A percentile compares a stretch with the other conserved stretches of the same genome.
Evolutionary conservation across 1,140 invertebrate species (phyloP).

Genomic region (Ladona fulva): DNA sequence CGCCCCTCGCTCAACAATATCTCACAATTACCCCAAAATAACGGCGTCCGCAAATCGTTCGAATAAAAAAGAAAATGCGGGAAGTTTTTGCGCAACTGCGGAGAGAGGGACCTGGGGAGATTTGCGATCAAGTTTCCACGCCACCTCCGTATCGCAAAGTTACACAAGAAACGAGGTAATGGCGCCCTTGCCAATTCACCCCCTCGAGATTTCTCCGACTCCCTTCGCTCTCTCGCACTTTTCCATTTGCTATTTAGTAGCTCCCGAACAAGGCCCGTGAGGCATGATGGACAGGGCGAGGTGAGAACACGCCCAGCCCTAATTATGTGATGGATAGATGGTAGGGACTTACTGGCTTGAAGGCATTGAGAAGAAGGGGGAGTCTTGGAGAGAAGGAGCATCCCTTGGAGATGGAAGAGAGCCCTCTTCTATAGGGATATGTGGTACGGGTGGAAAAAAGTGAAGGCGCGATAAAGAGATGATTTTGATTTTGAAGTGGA

Average conservation of each 20-base stretch:
- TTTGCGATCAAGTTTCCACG: not conserved
- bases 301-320: constrained; percentile 1
- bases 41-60: too few relatives aligned
- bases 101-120: not conserved
- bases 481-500: not conserved
- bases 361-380: not conserved
- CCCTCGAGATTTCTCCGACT: not conserved
- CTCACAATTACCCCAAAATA: too few relatives aligned
- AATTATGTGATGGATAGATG: not conserved
- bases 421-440: not conserved
- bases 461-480: not conserved
- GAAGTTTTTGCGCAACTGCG: too few relatives aligned
- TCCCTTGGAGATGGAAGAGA: too few relatives aligned
- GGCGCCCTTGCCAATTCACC: not conserved
- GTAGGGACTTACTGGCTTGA: not conserved
- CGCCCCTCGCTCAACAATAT: too few relatives aligned
- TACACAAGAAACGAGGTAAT: not conserved
- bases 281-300: not conserved
- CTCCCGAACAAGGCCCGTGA: not conserved
- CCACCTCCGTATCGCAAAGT: not conserved
- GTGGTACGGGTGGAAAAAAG: not conserved
- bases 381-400: not conserved
- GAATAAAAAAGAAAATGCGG: too few relatives aligned
- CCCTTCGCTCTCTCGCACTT: not conserved
- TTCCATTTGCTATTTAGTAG: not conserved